Evolutionary conservation across 2,797 vertebrate species (phyloP).

Genomic region (Platalea minor): DNA sequence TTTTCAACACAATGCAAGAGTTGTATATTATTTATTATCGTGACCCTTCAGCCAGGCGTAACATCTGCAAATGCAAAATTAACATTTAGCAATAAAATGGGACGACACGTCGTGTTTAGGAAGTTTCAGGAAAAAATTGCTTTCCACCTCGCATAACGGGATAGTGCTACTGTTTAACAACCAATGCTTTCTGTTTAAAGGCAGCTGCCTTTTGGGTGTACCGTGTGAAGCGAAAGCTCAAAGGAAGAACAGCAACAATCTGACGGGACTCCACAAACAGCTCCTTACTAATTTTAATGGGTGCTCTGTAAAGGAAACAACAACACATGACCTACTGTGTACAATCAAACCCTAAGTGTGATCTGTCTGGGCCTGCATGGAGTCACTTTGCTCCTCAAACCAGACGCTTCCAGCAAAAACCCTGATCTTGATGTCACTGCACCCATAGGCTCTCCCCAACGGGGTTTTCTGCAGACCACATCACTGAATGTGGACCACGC

Average conservation of each 20-base stretch:
- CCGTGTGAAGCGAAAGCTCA: not conserved
- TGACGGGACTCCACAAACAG: not conserved
- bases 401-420: not conserved
- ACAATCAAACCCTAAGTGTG: not conserved
- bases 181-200: not conserved
- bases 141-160: not conserved
- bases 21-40: not conserved
- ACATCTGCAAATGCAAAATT: not conserved
- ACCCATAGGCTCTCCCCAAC: not conserved
- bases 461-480: not conserved
- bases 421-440: not conserved
- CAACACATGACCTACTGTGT: not conserved
- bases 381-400: not conserved
- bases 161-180: not conserved
- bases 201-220: not conserved
- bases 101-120: not conserved
- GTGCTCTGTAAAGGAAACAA: not conserved
- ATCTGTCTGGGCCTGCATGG: not conserved
- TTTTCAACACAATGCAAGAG: not conserved
- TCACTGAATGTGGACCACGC: rapidly evolving
- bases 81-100: not conserved
- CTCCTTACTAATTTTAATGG: not conserved
- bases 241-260: not conserved
- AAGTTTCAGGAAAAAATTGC: not conserved
- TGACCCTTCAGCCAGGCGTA: not conserved